phyloP scores from a whole-genome alignment of 2,888 invertebrate species.

The Biston stratarius region DNA sequence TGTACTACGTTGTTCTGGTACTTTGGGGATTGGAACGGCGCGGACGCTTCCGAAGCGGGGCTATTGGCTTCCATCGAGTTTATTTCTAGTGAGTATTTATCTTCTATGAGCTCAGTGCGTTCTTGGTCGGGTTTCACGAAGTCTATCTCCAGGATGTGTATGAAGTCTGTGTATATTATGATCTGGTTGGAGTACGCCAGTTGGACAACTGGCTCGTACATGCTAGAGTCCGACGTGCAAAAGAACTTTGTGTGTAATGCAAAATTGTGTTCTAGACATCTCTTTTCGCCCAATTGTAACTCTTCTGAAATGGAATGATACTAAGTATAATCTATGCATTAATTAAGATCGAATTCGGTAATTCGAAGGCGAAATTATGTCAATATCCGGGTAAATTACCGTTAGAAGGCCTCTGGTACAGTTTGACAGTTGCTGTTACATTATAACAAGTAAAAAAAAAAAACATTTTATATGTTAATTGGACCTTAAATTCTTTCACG shows the following conservation, averaged over 20 bases:
- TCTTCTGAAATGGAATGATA: conserved; percentile 19
- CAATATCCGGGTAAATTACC: too few species aligned
- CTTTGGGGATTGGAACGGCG: conserved; percentile 81
- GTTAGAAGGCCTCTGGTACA: too few species aligned
- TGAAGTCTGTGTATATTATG: conserved; percentile 94
- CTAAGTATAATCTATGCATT: neutral
- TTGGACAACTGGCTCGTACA: conserved; percentile 90
- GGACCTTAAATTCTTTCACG: too few species aligned
- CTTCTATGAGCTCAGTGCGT: conserved; percentile 62
- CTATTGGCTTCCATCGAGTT: conserved; percentile 70
- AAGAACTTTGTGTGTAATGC: conserved; percentile 97
- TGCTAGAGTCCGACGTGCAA: conserved; percentile 94
- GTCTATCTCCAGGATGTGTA: conserved; percentile 91
- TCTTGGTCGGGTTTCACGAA: conserved; percentile 79
- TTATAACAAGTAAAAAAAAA: too few species aligned
- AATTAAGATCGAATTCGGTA: neutral
- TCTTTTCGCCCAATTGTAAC: conserved; percentile 72
- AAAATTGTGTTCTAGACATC: conserved; percentile 95
- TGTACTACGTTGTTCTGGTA: conserved; percentile 86
- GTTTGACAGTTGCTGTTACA: too few species aligned
- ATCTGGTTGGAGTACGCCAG: conserved; percentile 90
- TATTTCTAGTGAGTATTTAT: conserved; percentile 69
- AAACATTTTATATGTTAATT: too few species aligned
- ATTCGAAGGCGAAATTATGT: too few species aligned
- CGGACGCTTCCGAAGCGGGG: conserved; percentile 74